phyloP scores from a whole-genome alignment of 2,113 vertebrate genomes.

The Cyphomyrus plagiostoma region DNA sequence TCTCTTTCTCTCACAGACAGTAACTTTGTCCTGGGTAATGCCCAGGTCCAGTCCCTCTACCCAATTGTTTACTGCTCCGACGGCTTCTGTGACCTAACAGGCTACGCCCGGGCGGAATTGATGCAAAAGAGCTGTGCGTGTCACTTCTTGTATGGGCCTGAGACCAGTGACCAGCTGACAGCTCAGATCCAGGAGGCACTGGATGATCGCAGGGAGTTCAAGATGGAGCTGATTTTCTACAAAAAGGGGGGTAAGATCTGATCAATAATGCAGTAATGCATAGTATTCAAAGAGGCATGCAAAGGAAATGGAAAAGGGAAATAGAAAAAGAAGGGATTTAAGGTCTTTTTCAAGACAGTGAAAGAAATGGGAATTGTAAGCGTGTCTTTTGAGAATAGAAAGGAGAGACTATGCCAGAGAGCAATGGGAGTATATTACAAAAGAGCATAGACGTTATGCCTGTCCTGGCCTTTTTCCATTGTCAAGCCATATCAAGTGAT shows the following conservation, averaged over 20 bases:
- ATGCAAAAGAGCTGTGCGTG: constrained; percentile 76
- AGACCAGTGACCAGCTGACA: constrained; percentile 63
- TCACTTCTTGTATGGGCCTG: constrained; percentile 69
- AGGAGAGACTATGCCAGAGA: neutral
- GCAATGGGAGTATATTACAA: neutral
- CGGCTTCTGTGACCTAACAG: constrained; percentile 74
- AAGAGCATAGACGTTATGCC: neutral
- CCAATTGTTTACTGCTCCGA: constrained; percentile 76
- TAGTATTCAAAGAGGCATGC: neutral
- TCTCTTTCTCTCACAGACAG: constrained; percentile 55
- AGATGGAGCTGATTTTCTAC: constrained; percentile 71
- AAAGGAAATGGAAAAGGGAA: neutral
- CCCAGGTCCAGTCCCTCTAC: constrained; percentile 71
- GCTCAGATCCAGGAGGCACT: constrained; percentile 66
- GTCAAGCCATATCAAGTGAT: neutral
- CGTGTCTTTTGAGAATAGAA: neutral
- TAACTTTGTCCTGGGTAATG: constrained; percentile 75
- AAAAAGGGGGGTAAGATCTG: constrained; percentile 65
- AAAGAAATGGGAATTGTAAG: neutral
- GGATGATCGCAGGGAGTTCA: constrained; percentile 68
- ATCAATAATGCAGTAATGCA: neutral
- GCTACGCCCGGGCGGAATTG: constrained; percentile 69
- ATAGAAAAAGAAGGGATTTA: neutral
- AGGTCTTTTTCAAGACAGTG: neutral
- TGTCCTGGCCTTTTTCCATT: neutral